Evolutionary conservation across 2,797 vertebrate genomes (phyloP), one percentile per base, ranked within the genome.

Genomic region (Pseudochirops corinnae): DNA sequence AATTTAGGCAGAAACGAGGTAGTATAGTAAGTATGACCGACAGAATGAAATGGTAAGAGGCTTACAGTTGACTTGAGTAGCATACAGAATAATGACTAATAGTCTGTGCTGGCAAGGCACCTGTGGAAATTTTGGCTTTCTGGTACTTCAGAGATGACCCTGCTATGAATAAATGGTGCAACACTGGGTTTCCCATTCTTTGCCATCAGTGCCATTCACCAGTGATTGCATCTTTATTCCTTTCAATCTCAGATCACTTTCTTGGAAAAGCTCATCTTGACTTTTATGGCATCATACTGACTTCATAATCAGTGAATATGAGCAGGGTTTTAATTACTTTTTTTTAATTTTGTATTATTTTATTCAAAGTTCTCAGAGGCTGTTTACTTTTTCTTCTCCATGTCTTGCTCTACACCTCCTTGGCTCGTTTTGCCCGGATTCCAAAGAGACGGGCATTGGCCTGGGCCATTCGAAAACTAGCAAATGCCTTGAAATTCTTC

Each of bases 141-240:
- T 52, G 92, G 67, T 26, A 91, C 92, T 95, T 95, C 67, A 55
- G 9, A 94, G 91, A 60, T 26, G 13, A 92, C 39, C 74, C 24
- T 50, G 21, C 39, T 87, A 46, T 46, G 39, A 87, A 26, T 87
- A 46, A 87, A 12, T 87, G 24, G 7, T 87, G 24, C 21, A 10
- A 87, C 39, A 31, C 67, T 87, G 90, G 46, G 56, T 52, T 93
- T 93, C 31, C 74, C 46, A 52, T 31, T 31, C 50, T 18, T 56
- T 52, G 31, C 60, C 16, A 16, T 6, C 14, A 14, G n/a, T 4
- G 14, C 39, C 90, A 56, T 82, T 58, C 16, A 62, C 46, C 14
- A 4, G 0, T 0, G 33, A 29, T 2, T 12, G 0, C 29, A 16
- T 52, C 55, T 52, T 93, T 82, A 39, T 46, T 29, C 0, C 24